These are phyloP conservation scores for Gopherus flavomarginatus DNA, from an alignment of 2,113 vertebrate species.

Conservation along the genomic window DNA sequence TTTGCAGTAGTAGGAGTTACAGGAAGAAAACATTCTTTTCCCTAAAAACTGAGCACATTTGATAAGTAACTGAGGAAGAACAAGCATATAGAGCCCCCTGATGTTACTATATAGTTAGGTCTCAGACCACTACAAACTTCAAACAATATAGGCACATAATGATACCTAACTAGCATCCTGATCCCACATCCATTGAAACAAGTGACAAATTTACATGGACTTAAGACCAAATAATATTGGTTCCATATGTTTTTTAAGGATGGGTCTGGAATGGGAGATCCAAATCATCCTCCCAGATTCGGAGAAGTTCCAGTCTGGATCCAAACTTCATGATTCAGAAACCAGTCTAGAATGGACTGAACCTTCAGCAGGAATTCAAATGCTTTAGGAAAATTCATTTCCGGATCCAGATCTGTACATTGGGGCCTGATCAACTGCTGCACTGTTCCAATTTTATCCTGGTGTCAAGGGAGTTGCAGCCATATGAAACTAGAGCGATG, in stretches of 20 bases:
- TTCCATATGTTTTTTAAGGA: neutral
- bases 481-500: slow-evolving; percentile 6
- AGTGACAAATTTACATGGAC: neutral
- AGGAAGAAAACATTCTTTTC: neutral
- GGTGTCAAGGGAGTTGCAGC: neutral
- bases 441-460: neutral
- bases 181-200: neutral
- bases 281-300: neutral
- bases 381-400: neutral
- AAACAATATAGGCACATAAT: neutral
- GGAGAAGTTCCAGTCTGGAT: neutral
- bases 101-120: neutral
- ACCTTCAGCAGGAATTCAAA: neutral
- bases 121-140: neutral
- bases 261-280: neutral
- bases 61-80: neutral
- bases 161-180: neutral
- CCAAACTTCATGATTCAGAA: neutral
- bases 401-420: neutral
- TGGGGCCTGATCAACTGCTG: neutral
- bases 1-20: neutral
- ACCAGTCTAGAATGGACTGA: neutral
- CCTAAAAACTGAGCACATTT: neutral
- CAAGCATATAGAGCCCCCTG: neutral
- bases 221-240: neutral